Evolutionary conservation across 2,888 invertebrate species (phyloP), one percentile per base, ranked within the genome.

Genomic region (Arenicola marina): DNA sequence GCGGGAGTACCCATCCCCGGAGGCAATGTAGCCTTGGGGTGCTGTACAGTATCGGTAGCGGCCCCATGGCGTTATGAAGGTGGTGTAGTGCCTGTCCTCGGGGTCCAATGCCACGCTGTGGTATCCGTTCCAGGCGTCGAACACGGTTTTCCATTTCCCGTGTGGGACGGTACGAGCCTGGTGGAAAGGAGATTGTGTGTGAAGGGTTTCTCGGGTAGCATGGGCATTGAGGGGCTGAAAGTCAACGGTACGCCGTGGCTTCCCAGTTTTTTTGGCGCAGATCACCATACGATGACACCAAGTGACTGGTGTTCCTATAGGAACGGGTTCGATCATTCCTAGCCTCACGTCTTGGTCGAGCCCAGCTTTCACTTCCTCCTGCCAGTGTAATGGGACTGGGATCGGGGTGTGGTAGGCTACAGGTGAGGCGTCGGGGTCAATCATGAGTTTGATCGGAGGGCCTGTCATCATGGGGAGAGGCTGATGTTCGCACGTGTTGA

Each of bases 211-310:
- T 4, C 72, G 43, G 2, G 53, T 60, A 0, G 69, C 71, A 59
- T 70, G 66, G 1, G 51, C 53, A 48, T 74, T 75, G 7, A 73
- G 69, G 0, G 73, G 46, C 45, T 75, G 73, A 51, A 75, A 63
- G 59, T 75, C 74, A 11, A 74, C 66, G 2, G 72, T 74, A 2
- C 73, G 29, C 15, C 32, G 29, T 15, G 53, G 53, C 15, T 11
- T 28, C 4, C 53, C 53, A 48, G 11, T 24, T 24, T 24, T 48
- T 24, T 48, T 48, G 15, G 48, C 15, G 7, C 15, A 11, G 15
- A 48, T 24, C 60, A 66, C 64, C 62, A 68, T n/a, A 51, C 62
- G 34, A 58, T 51, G n/a, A n/a, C n/a, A n/a, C n/a, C n/a, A n/a
- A n/a, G n/a, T n/a, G n/a, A n/a, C n/a, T 15, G 61, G 54, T 34